Base-by-base conservation (phyloP, 2,888 invertebrate species). In the Lasioglossum villosulum region DNA sequence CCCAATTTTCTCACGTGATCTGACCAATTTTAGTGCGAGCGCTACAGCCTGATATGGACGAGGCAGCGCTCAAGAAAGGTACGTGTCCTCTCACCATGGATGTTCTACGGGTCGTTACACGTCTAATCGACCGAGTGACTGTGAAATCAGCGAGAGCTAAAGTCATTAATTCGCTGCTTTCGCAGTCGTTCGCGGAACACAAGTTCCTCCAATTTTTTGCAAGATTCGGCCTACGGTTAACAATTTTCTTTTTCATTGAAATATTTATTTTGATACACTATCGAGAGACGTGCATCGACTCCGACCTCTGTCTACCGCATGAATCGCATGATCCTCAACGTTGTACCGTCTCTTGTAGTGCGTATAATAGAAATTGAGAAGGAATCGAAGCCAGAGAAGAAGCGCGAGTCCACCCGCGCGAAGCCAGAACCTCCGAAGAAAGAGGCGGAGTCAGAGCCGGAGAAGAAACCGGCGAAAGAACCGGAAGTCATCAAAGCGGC, bases 11-110 rank as follows among this genome's bases (percentile, higher is more conserved):
- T 90, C 73, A 88, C 71, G 78, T 84, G 27, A 42, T 77, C 34
- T 63, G 42, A 83, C 73, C 63, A 78, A 92, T 94, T 94, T 91
- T 93, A 94, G 94, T 93, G 82, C 94, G 94, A 78, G 94, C 94
- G 59, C 89, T 94, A 91, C 92, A 91, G 84, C 82, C 87, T 19
- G 92, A 93, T 16, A 76, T 88, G 52, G 88, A 74, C 37, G 59
- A 71, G 19, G 16, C 73, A 14, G n/a, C 83, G 23, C 79, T 86
- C 37, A 89, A 83, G 59, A 90, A 80, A 90, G 91, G 93, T 93
- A 92, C 88, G 89, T 70, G 66, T 52, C 63, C 37, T 42, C 80
- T 27, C 10, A 63, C 78, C 59, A 0, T 84, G 66, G 10, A 66
- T 45, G 42, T 5, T 14, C 30, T 2, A 30, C 16, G 59, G 27